Percentiles rank a stretch among this genome's conserved stretches.
Conservation (phyloP, 2,888 invertebrate species). For the Itoplectis maculator region DNA sequence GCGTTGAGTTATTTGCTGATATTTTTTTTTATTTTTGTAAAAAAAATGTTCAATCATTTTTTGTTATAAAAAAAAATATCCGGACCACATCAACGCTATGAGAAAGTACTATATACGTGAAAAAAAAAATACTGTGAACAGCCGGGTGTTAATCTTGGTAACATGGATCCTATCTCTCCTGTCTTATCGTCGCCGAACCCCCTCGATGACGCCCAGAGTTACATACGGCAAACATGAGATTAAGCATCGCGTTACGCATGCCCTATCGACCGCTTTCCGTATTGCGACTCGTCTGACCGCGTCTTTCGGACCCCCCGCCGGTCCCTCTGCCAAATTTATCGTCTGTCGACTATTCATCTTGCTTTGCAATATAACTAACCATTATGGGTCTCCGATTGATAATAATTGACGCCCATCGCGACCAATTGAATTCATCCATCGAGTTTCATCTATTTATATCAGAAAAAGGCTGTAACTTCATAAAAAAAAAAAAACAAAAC, state of each 20-base stretch:
- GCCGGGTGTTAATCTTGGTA: constrained; percentile 40
- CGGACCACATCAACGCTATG: background rate
- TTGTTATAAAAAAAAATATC: too few species aligned
- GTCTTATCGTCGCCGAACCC: constrained; percentile 40
- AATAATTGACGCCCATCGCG: too few species aligned
- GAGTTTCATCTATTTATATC: too few species aligned
- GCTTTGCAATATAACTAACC: background rate
- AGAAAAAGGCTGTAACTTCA: too few species aligned
- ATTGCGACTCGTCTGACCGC: background rate
- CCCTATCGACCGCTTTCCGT: constrained; percentile 18
- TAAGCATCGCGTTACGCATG: constrained; percentile 24
- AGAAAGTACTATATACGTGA: background rate
- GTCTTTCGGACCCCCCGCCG: background rate
- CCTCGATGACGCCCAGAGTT: constrained; percentile 34
- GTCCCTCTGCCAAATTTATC: background rate
- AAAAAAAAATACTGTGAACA: constrained; percentile 34
- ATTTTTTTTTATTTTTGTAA: too few species aligned
- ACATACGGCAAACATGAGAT: constrained; percentile 19
- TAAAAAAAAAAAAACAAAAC: too few species aligned
- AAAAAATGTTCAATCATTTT: too few species aligned
- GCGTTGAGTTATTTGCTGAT: too few species aligned
- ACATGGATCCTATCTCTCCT: constrained; percentile 11
- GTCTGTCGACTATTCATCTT: background rate
- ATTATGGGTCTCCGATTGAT: background rate
- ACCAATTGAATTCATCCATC: too few species aligned